Conservation (phyloP, 2,113 vertebrate species). For the Larimichthys polyactis region DNA sequence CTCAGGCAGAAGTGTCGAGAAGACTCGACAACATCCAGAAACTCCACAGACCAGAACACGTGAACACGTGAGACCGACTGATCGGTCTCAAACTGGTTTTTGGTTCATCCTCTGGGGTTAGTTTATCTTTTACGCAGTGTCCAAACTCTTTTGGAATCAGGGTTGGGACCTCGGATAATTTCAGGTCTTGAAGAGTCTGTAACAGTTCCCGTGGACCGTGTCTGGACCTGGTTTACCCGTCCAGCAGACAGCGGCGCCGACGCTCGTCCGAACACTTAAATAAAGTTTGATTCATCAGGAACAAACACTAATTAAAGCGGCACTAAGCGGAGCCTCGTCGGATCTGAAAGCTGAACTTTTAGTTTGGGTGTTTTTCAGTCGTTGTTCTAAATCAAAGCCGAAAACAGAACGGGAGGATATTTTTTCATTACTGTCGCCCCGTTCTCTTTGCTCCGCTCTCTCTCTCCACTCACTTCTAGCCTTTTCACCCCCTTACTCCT, state of each 20-base stretch:
- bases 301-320: conserved; percentile 51
- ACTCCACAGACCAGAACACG: too few relatives aligned
- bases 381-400: conserved; percentile 61
- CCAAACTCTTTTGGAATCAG: too few relatives aligned
- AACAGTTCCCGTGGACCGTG: conserved; percentile 6
- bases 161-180: too few relatives aligned
- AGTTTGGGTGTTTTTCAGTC: conserved; percentile 50
- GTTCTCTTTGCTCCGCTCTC: conserved; percentile 61
- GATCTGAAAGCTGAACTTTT: conserved; percentile 35
- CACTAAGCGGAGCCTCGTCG: conserved; percentile 16
- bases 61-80: too few relatives aligned
- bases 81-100: too few relatives aligned
- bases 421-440: conserved; percentile 61
- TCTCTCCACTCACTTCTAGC: conserved; percentile 76
- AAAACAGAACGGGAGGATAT: conserved; percentile 57
- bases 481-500: conserved; percentile 86
- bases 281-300: conserved; percentile 20
- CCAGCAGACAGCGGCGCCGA: conserved; percentile 20
- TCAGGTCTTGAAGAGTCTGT: too few relatives aligned
- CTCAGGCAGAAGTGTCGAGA: too few relatives aligned
- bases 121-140: too few relatives aligned
- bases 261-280: conserved; percentile 16
- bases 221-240: conserved; percentile 39
- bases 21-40: too few relatives aligned
- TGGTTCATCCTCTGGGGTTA: too few relatives aligned